Evolutionary conservation across 2,888 invertebrate genomes (phyloP).

Genomic region (Pedicia rivosa): DNA sequence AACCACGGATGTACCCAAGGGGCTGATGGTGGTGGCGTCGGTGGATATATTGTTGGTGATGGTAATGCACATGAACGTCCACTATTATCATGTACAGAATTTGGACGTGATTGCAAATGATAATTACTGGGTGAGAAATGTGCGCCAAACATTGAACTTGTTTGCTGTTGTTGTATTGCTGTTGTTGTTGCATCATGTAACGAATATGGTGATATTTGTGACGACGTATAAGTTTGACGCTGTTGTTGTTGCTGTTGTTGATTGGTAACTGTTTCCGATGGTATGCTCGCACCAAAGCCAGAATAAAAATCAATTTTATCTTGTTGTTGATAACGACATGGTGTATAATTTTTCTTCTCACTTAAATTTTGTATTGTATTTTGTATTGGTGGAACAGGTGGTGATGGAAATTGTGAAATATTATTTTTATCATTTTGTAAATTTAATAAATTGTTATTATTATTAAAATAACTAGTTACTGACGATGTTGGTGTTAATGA

Average conservation of each 20-base stretch:
- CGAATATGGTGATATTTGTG: conserved; percentile 3
- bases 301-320: conserved; percentile 7
- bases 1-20: conserved; percentile 33
- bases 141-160: conserved; percentile 7
- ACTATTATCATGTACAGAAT: conserved; percentile 12
- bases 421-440: conserved; percentile 2
- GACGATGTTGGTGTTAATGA: background rate
- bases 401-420: conserved; percentile 14
- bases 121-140: conserved; percentile 12
- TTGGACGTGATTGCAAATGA: conserved; percentile 14
- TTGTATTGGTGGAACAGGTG: conserved; percentile 9
- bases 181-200: conserved; percentile 11
- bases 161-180: conserved; percentile 10
- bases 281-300: background rate
- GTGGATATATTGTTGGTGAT: conserved; percentile 32
- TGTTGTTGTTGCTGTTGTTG: conserved; percentile 1
- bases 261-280: conserved; percentile 5
- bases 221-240: background rate
- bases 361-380: too few relatives aligned
- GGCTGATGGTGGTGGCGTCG: conserved; percentile 30
- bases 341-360: conserved; percentile 6
- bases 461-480: background rate
- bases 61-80: conserved; percentile 20
- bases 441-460: background rate
- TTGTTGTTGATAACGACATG: conserved; percentile 8